Evolutionary conservation across 2,888 invertebrate species (phyloP).

Genomic region (Ypsolopha sequella): DNA sequence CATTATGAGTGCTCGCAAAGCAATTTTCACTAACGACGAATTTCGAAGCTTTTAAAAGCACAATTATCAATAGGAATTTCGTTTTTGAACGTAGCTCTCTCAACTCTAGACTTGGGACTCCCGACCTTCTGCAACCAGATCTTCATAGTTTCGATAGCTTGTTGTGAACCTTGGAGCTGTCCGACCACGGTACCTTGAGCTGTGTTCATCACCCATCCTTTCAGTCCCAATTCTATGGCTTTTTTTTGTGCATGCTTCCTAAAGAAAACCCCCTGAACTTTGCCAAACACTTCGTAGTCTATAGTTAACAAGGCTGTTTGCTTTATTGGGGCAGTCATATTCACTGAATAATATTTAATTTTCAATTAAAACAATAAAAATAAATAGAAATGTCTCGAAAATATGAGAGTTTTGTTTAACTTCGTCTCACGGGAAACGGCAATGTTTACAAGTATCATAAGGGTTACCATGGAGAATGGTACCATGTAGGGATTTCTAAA

Average conservation of each 20-base stretch:
- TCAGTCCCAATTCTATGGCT: slow-evolving; percentile 72
- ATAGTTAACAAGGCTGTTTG: slow-evolving; percentile 23
- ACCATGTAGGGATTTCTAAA: no score
- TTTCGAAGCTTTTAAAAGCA: slow-evolving; percentile 55
- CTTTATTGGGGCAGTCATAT: not conserved
- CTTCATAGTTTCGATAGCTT: slow-evolving; percentile 73
- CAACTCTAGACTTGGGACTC: slow-evolving; percentile 77
- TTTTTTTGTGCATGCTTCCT: slow-evolving; percentile 75
- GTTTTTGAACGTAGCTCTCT: slow-evolving; percentile 75
- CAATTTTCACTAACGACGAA: slow-evolving; percentile 37
- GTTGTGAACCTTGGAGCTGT: slow-evolving; percentile 71
- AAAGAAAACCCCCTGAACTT: slow-evolving; percentile 71
- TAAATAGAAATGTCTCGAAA: not conserved
- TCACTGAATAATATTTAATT: not conserved
- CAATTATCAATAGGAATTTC: slow-evolving; percentile 63
- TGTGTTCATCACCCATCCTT: slow-evolving; percentile 84
- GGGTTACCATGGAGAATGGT: no score
- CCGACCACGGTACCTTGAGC: slow-evolving; percentile 77
- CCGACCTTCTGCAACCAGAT: slow-evolving; percentile 70
- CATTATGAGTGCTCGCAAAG: no score
- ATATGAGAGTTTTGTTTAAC: slow-evolving; percentile 15
- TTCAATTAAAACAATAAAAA: not conserved
- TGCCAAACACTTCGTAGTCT: slow-evolving; percentile 73
- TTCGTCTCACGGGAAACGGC: slow-evolving; percentile 27
- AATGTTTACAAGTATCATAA: slow-evolving; percentile 6